Evolutionary conservation across 2,797 vertebrate species (phyloP), one percentile per base, ranked within the genome.

Genomic region (Scleropages formosus): DNA sequence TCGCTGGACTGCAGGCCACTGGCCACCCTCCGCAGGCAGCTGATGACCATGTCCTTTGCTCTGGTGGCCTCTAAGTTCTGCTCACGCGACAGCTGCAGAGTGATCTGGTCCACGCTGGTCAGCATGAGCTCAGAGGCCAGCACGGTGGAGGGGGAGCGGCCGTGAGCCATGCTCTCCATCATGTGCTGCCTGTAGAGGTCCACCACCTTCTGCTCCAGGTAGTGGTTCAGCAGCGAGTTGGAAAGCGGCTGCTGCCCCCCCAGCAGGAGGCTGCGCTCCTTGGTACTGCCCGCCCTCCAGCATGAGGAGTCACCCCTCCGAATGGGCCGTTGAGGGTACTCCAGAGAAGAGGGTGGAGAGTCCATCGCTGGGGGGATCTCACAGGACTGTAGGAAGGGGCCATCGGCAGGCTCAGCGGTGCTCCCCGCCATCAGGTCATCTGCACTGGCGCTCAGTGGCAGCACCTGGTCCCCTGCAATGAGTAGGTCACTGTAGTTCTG

Each of bases 11-110:
- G 91, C 80, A 92, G 92, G 80, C 86, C 93, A 31, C 95, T 94
- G 67, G 95, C 93, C 77, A 98, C 92, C 75, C 93, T 92, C 78
- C 96, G 72, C 53, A 98, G 88, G 80, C 93, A 95, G 87, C 91
- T 95, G 74, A 98, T 92, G 72, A 99, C 94, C 88, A 98, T 96
- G 87, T 98, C 97, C 79, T 96, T 98, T 82, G 96, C 96, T 85
- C 93, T 89, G 15, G 90, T 85, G 0, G 95, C 91, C 84, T 97
- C 96, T 86, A 99, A 86, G 67, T 97, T 96, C 78, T 93, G 94
- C 59, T 98, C 96, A 58, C 91, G 90, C 44, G 94, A 98, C 78
- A 99, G 88, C 84, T 96, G 95, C 79, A 93, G 82, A 67, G 95
- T 98, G 85, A 98, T 96, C 87, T 97, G 95, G 84, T 98, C 95